A percentile compares a stretch with the other conserved stretches of the same genome.
Conservation (phyloP, 2,888 invertebrate species). For the Zelleria hepariella region DNA sequence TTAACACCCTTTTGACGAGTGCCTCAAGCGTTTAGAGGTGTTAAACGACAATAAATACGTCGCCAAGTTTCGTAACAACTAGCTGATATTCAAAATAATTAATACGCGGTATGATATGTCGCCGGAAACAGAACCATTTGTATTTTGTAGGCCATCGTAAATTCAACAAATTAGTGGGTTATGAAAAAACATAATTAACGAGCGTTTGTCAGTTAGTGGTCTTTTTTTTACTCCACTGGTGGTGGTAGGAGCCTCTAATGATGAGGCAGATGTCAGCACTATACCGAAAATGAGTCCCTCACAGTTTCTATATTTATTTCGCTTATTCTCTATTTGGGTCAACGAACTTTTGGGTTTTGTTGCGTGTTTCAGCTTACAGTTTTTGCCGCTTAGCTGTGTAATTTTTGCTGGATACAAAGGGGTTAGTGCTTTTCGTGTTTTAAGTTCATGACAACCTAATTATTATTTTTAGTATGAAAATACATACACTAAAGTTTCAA, state of each 20-base stretch:
- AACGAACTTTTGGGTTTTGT: conserved; percentile 1
- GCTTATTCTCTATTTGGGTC: conserved; percentile 2
- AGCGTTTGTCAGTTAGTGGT: conserved; percentile 34
- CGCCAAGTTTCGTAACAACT: conserved; percentile 27
- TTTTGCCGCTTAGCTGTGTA: no score
- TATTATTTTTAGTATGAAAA: no score
- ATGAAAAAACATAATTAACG: conserved; percentile 69
- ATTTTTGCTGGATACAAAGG: no score
- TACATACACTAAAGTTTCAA: no score
- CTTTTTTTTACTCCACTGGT: conserved; percentile 43
- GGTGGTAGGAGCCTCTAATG: conserved; percentile 35
- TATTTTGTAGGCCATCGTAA: conserved; percentile 51
- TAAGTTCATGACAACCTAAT: no score
- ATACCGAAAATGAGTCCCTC: conserved; percentile 31
- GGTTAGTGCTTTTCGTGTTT: no score
- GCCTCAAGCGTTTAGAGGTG: conserved; percentile 41
- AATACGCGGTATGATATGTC: conserved; percentile 37
- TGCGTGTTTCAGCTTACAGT: not conserved
- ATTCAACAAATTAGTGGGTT: conserved; percentile 65
- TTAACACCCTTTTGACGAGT: conserved; percentile 50
- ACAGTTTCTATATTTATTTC: conserved; percentile 9
- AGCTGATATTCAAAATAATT: conserved; percentile 10
- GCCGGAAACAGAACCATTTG: conserved; percentile 63
- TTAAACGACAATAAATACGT: conserved; percentile 63
- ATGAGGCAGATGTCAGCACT: conserved; percentile 54